A percentile compares a stretch with the other conserved stretches of the same genome.
Evolutionary conservation across 2,797 vertebrate genomes (phyloP).

Genomic region (Mus caroli): DNA sequence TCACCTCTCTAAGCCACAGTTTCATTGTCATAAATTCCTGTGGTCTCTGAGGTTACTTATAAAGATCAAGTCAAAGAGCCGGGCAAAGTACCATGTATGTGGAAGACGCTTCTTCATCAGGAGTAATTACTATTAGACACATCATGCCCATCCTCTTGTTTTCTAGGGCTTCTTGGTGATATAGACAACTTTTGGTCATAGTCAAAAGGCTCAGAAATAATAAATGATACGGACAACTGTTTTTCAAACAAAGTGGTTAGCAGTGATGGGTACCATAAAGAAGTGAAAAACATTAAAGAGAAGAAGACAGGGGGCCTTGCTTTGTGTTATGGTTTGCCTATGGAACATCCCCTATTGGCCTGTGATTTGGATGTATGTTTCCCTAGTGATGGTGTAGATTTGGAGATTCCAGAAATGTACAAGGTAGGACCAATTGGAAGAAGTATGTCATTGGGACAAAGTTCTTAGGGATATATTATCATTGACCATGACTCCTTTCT

Average conservation of each 20-base stretch:
- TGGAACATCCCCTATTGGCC: not conserved
- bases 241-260: constrained; percentile 3
- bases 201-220: not conserved
- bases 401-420: not conserved
- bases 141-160: not conserved
- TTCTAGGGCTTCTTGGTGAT: constrained; percentile 5
- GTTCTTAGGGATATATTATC: not conserved
- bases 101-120: not conserved
- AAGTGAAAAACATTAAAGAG: not conserved
- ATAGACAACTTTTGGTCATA: not conserved
- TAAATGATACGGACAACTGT: not conserved
- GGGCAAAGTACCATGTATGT: not conserved
- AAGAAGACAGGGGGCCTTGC: not conserved
- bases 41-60: not conserved
- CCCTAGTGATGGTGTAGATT: not conserved
- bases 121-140: constrained; percentile 11
- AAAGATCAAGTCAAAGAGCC: not conserved
- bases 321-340: not conserved
- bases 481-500: not conserved
- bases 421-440: not conserved
- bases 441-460: not conserved
- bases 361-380: not conserved
- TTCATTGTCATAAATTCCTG: not conserved
- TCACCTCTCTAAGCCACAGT: not conserved
- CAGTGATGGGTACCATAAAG: not conserved